phyloP scores from a whole-genome alignment of 2,888 invertebrate genomes.

The Argyresthia goedartella region DNA sequence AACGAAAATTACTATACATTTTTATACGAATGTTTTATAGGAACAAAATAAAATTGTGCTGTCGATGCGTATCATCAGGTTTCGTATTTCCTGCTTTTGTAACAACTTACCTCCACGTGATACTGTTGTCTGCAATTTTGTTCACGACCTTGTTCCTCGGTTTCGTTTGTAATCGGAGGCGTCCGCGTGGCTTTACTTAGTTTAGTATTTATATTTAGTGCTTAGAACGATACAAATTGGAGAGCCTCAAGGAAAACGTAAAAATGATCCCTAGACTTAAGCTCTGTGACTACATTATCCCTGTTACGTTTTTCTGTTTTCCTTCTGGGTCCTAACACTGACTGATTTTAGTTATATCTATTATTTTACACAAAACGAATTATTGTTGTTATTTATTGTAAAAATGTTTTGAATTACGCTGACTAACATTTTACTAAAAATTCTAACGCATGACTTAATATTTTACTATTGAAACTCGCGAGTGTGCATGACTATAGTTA shows the following conservation, averaged over 20 bases:
- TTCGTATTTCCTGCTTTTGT: slow-evolving; percentile 8
- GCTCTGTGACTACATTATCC: slow-evolving; percentile 39
- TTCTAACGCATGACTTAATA: slow-evolving; percentile 64
- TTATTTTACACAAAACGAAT: background rate
- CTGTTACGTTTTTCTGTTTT: slow-evolving; percentile 49
- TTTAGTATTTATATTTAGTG: background rate
- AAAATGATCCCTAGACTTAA: slow-evolving; percentile 44
- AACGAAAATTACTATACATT: background rate
- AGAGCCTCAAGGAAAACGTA: slow-evolving; percentile 44
- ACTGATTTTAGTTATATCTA: background rate
- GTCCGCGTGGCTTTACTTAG: background rate
- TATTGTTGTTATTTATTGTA: background rate
- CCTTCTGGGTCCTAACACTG: slow-evolving; percentile 33
- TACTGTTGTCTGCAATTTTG: slow-evolving; percentile 44
- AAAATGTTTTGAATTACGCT: slow-evolving; percentile 48
- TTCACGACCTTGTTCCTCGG: slow-evolving; percentile 17
- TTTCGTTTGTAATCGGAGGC: background rate
- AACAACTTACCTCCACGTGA: slow-evolving; percentile 27
- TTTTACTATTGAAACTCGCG: slow-evolving; percentile 54
- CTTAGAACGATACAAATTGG: slow-evolving; percentile 12
- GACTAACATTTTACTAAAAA: slow-evolving; percentile 64
- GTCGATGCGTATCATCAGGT: slow-evolving; percentile 38
- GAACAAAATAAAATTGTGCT: slow-evolving; percentile 33
- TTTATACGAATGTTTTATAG: slow-evolving; percentile 5
- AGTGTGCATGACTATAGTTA: slow-evolving; percentile 53